Percentiles rank a stretch among this genome's conserved stretches.
These are phyloP conservation scores for Diabrotica undecimpunctata DNA, from an alignment of 1,140 invertebrate species.

Conservation along the genomic window DNA sequence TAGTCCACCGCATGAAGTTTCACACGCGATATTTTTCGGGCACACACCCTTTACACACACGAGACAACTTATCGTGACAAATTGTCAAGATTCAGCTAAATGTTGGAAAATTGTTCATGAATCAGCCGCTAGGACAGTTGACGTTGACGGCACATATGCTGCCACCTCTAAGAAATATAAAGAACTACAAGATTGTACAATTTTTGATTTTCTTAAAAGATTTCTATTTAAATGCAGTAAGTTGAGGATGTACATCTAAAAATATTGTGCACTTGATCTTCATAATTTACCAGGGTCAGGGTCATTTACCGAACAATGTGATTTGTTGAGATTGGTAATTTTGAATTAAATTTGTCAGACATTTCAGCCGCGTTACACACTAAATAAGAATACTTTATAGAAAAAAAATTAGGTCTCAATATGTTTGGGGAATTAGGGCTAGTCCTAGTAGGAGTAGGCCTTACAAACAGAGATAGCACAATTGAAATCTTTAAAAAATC, in stretches of 20 bases:
- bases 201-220: neutral
- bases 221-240: neutral
- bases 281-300: too few species aligned
- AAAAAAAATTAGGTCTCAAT: too few species aligned
- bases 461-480: too few species aligned
- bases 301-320: too few species aligned
- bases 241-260: neutral
- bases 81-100: conserved; percentile 1
- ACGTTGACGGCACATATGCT: neutral
- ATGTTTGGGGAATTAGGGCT: too few species aligned
- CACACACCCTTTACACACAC: conserved; percentile 13
- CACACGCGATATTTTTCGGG: conserved; percentile 11
- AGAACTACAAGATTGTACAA: neutral
- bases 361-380: too few species aligned
- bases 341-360: too few species aligned
- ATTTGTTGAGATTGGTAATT: too few species aligned
- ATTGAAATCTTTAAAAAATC: too few species aligned
- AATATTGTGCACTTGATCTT: too few species aligned
- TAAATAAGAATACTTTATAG: too few species aligned
- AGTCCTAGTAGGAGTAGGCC: too few species aligned
- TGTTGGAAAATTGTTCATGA: neutral
- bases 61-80: neutral
- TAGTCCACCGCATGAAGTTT: conserved; percentile 5
- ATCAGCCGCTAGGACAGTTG: neutral
- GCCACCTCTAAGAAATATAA: neutral